Evolutionary conservation across 2,113 vertebrate species (phyloP).

Genomic region (Rhabdornis inornatus): DNA sequence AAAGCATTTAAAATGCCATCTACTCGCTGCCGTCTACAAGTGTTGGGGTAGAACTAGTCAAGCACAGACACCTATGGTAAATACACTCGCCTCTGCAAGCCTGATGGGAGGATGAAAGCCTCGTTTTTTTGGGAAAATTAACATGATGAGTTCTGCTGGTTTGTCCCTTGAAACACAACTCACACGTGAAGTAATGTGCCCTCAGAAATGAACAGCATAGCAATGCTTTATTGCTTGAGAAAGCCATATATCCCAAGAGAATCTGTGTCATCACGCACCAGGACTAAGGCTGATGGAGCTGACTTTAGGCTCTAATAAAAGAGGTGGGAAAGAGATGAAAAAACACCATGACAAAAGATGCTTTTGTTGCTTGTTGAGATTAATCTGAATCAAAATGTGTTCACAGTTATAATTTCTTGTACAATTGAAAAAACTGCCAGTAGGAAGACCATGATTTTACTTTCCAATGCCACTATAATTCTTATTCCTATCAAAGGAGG

Average conservation of each 20-base stretch:
- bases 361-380: slow-evolving; percentile 31
- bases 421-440: slow-evolving; percentile 15
- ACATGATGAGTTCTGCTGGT: neutral
- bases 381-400: neutral
- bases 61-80: neutral
- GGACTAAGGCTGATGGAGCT: neutral
- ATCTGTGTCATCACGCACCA: neutral
- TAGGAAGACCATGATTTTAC: neutral
- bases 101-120: neutral
- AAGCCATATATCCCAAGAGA: slow-evolving; percentile 28
- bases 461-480: neutral
- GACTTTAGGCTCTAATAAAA: neutral
- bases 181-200: neutral
- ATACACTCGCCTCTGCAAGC: neutral
- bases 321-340: neutral
- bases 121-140: neutral
- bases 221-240: slow-evolving; percentile 40
- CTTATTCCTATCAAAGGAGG: neutral
- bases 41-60: neutral
- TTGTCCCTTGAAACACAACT: neutral
- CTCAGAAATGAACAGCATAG: neutral
- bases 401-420: slow-evolving; percentile 18
- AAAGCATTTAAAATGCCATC: neutral
- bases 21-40: neutral
- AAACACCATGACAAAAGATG: neutral